phyloP scores from a whole-genome alignment of 2,113 vertebrate genomes.

The Epinephelus moara region DNA sequence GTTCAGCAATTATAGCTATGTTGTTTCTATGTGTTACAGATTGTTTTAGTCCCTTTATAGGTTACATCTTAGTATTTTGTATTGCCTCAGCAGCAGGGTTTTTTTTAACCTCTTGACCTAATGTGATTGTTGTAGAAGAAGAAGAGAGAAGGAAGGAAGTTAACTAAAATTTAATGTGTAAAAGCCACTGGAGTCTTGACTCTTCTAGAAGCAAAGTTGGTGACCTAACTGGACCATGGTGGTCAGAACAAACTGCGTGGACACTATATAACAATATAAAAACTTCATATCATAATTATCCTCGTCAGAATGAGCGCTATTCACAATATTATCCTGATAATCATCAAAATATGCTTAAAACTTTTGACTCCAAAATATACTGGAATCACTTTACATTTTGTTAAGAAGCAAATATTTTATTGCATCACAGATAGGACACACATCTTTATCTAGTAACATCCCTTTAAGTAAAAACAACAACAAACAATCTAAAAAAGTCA shows the following conservation, averaged over 20 bases:
- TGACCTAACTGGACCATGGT: background rate
- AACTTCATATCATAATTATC: too few species aligned
- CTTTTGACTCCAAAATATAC: too few species aligned
- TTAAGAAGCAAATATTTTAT: too few species aligned
- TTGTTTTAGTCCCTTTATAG: background rate
- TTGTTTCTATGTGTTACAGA: constrained; percentile 8
- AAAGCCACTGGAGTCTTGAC: background rate
- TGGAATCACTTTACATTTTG: too few species aligned
- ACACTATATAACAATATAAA: too few species aligned
- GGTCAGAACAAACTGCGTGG: background rate
- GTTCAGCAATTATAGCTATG: background rate
- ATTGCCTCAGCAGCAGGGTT: background rate
- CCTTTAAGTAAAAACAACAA: too few species aligned
- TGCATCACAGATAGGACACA: too few species aligned
- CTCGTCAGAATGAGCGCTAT: too few species aligned
- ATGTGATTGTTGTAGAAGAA: background rate
- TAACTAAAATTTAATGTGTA: background rate
- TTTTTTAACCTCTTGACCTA: background rate
- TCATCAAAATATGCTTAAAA: too few species aligned
- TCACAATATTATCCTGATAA: too few species aligned
- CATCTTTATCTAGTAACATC: too few species aligned
- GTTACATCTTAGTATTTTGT: background rate
- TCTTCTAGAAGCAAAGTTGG: background rate
- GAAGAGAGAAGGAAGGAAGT: background rate
- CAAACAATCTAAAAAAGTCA: too few species aligned